Evolutionary conservation across 2,113 vertebrate genomes (phyloP).

Genomic region (Eubucco bourcierii): DNA sequence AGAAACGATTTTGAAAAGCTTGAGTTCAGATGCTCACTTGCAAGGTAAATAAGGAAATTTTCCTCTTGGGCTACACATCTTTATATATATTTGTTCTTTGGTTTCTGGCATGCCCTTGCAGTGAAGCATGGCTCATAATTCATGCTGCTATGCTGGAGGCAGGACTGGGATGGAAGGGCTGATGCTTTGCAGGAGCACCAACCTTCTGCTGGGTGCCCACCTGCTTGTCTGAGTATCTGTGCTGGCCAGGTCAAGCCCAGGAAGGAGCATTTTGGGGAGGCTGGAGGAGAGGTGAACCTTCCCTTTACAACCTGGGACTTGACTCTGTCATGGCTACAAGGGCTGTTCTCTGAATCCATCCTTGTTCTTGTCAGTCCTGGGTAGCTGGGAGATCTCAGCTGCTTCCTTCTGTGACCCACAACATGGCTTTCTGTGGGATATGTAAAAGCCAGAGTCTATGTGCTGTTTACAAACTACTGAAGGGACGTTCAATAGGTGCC

Average conservation of each 20-base stretch:
- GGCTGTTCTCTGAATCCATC: neutral
- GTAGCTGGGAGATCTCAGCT: neutral
- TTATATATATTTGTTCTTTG: neutral
- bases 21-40: neutral
- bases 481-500: neutral
- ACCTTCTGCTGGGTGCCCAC: too few relatives aligned
- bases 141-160: accelerated
- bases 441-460: neutral
- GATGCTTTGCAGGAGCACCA: neutral
- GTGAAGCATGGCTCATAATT: neutral
- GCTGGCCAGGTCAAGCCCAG: neutral
- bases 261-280: neutral
- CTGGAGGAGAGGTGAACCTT: neutral
- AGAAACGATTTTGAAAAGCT: neutral
- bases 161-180: neutral
- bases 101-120: neutral
- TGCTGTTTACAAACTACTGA: neutral
- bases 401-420: neutral
- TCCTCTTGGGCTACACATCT: neutral
- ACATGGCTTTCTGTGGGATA: neutral
- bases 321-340: neutral
- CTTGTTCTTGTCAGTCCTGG: neutral
- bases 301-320: neutral
- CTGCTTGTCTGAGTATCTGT: accelerated
- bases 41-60: neutral